Conservation (phyloP, 2,113 vertebrate species). For the Catharus fuscescens region DNA sequence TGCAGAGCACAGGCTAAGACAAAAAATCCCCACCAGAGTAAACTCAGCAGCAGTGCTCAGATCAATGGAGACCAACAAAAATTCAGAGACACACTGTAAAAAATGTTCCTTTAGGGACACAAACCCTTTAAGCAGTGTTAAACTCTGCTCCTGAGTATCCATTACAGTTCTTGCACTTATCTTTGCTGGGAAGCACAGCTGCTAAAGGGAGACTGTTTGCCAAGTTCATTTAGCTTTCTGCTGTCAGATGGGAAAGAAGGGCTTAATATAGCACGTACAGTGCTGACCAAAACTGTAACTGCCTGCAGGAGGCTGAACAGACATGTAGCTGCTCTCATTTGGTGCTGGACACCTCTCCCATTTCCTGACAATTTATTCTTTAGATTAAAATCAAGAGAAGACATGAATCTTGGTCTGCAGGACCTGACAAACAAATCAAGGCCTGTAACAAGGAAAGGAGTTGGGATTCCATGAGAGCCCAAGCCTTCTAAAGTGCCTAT, state of each 20-base stretch:
- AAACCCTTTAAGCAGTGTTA: background rate
- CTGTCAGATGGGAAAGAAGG: background rate
- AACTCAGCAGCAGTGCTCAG: background rate
- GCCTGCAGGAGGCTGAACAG: background rate
- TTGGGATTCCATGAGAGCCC: background rate
- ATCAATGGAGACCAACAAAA: background rate
- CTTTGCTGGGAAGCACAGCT: background rate
- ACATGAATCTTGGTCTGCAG: background rate
- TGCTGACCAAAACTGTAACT: slow-evolving; percentile 9
- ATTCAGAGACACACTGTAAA: background rate
- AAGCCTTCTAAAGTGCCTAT: background rate
- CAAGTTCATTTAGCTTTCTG: background rate
- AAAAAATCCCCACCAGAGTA: background rate
- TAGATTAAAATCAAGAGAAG: background rate
- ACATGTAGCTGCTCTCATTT: background rate
- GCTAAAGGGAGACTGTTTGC: background rate
- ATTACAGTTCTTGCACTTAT: background rate
- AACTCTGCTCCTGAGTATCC: background rate
- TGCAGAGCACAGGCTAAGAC: background rate
- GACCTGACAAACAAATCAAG: background rate
- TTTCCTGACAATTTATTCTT: background rate
- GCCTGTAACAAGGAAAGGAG: background rate
- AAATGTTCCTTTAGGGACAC: background rate
- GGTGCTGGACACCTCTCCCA: background rate
- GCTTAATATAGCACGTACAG: background rate